Evolutionary conservation across 2,888 invertebrate species (phyloP).

Genomic region (Euzetes globulus): DNA sequence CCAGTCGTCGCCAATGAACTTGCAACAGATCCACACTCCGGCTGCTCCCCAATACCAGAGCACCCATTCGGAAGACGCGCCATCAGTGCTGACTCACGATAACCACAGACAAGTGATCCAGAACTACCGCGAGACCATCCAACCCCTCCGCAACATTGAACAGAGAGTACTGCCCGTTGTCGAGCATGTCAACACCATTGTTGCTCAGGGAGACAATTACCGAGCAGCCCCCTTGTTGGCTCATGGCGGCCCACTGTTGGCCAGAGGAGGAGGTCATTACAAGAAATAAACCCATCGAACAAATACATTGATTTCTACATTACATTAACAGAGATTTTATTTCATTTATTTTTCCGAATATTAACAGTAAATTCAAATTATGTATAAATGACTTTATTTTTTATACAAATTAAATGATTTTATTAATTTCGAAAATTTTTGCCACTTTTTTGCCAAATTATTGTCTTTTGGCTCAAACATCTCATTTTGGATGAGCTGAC

Average conservation of each 20-base stretch:
- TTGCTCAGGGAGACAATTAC: neutral
- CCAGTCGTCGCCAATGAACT: neutral
- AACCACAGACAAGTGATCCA: conserved; percentile 10
- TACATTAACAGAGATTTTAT: too few relatives aligned
- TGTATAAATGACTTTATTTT: too few relatives aligned
- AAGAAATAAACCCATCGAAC: too few relatives aligned
- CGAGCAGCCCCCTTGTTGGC: neutral
- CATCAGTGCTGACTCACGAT: neutral
- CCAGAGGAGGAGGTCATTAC: too few relatives aligned
- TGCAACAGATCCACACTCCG: conserved; percentile 19
- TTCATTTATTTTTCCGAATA: too few relatives aligned
- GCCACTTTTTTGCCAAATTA: too few relatives aligned
- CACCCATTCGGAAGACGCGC: conserved; percentile 8
- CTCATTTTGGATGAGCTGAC: too few relatives aligned
- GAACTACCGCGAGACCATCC: neutral
- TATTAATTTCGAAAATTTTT: too few relatives aligned
- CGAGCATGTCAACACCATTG: conserved; percentile 14
- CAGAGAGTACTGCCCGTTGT: conserved; percentile 2
- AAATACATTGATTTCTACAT: too few relatives aligned
- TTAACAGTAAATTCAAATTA: too few relatives aligned
- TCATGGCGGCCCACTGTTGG: neutral
- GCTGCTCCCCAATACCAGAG: conserved; percentile 7
- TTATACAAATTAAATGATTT: too few relatives aligned
- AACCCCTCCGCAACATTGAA: neutral
- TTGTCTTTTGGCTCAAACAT: too few relatives aligned